These are phyloP conservation scores for Drosophila triauraria DNA, from an alignment of 1,140 invertebrate species.

Conservation along the genomic window DNA sequence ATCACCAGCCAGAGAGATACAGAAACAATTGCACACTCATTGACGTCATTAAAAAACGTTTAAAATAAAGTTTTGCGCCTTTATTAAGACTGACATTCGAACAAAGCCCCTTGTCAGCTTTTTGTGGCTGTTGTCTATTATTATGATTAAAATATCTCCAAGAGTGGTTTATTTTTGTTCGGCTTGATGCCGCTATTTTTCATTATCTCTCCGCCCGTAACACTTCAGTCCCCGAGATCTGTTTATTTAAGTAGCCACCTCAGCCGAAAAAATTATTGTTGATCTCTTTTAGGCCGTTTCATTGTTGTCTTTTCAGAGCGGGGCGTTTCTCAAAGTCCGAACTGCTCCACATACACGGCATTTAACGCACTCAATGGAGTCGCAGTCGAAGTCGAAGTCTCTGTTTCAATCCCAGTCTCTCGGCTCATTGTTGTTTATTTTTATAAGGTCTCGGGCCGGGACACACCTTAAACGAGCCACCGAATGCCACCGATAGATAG, in stretches of 20 bases:
- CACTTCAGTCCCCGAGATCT: conserved; percentile 42
- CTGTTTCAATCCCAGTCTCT: conserved; percentile 43
- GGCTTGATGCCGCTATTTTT: conserved; percentile 78
- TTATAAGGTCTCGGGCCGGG: conserved; percentile 68
- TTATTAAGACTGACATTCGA: conserved; percentile 81
- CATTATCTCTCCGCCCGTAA: conserved; percentile 29
- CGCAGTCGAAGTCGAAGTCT: conserved; percentile 8
- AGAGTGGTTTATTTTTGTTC: conserved; percentile 76
- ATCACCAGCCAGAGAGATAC: conserved; percentile 35
- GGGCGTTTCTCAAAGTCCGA: conserved; percentile 73
- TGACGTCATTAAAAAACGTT: conserved; percentile 83
- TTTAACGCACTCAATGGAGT: conserved; percentile 71
- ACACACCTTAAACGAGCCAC: conserved; percentile 72
- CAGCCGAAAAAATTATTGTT: conserved; percentile 54
- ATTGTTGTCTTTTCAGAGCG: conserved; percentile 76
- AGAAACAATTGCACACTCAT: conserved; percentile 44
- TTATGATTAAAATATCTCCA: conserved; percentile 81
- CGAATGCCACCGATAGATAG: conserved; percentile 77
- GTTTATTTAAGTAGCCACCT: conserved; percentile 80
- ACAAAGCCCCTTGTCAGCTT: conserved; percentile 80
- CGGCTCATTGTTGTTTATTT: conserved; percentile 69
- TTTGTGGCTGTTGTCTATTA: conserved; percentile 73
- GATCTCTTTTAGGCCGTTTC: conserved; percentile 72
- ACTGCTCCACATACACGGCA: conserved; percentile 80
- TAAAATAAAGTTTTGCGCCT: conserved; percentile 83